phyloP scores from a whole-genome alignment of 2,797 vertebrate genomes.

The Manis crassicaudata region DNA sequence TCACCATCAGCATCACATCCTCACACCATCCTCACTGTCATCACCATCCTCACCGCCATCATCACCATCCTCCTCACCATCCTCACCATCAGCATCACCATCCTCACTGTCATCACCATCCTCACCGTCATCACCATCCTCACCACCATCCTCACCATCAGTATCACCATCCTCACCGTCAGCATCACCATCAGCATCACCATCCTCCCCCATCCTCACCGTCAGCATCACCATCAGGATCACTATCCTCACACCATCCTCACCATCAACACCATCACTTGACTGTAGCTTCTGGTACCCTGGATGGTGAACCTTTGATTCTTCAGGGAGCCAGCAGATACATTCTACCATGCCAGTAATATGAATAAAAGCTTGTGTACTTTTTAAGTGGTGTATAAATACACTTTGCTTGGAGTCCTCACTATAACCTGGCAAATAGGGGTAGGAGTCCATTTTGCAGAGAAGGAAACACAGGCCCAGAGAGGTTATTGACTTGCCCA shows the following conservation, averaged over 20 bases:
- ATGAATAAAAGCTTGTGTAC: too few relatives aligned
- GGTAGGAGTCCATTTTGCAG: neutral
- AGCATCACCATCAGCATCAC: fast-evolving
- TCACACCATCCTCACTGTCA: fast-evolving
- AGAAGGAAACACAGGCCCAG: neutral
- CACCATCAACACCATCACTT: fast-evolving
- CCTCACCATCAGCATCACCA: fast-evolving
- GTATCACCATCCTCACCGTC: fast-evolving
- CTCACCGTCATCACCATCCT: fast-evolving
- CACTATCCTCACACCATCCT: fast-evolving
- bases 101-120: fast-evolving
- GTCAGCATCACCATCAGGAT: neutral
- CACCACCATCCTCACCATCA: fast-evolving
- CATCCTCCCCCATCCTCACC: fast-evolving
- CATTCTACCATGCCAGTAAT: neutral
- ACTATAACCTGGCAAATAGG: neutral
- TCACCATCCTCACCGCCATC: fast-evolving
- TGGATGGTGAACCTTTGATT: neutral
- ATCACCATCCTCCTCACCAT: fast-evolving
- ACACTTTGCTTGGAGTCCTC: neutral
- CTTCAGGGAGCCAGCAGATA: neutral
- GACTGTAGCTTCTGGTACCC: neutral
- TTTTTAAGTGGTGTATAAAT: neutral
- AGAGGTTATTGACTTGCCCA: neutral
- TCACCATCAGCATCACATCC: fast-evolving